phyloP scores from a whole-genome alignment of 2,888 invertebrate genomes.

The Chrysotoxum bicinctum region DNA sequence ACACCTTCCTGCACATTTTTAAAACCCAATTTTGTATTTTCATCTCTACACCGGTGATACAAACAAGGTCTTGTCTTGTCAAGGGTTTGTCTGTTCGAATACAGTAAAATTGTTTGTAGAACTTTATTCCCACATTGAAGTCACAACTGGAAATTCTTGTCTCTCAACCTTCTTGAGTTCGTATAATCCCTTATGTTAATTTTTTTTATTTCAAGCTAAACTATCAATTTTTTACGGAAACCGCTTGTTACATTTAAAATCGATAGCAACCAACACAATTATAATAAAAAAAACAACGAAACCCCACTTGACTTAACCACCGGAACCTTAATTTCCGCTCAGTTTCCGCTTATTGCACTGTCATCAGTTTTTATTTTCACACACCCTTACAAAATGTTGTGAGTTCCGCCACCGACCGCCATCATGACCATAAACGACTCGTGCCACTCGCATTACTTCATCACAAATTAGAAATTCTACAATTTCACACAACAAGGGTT shows the following conservation, averaged over 20 bases:
- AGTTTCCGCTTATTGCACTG: slow-evolving; percentile 21
- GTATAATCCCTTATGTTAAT: background rate
- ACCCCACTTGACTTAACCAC: slow-evolving; percentile 10
- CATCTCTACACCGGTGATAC: too few species aligned
- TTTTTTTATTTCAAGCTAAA: background rate
- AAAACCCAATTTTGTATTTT: too few species aligned
- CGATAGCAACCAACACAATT: background rate
- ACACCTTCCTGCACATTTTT: too few species aligned
- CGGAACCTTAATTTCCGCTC: slow-evolving; percentile 20
- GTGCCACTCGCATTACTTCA: slow-evolving; percentile 19
- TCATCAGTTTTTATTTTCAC: slow-evolving; percentile 32
- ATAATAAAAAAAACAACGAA: background rate
- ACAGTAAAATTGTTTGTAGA: too few species aligned
- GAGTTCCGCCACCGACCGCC: background rate
- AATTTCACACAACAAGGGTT: slow-evolving; percentile 30
- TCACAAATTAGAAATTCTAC: slow-evolving; percentile 39
- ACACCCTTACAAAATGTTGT: slow-evolving; percentile 7
- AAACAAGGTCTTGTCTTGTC: too few species aligned
- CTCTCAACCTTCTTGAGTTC: background rate
- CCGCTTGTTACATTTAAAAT: slow-evolving; percentile 16
- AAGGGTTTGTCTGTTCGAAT: too few species aligned
- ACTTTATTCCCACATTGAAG: too few species aligned
- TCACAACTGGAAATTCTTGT: too few species aligned
- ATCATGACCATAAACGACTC: slow-evolving; percentile 34
- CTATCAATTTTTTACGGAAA: background rate